A percentile compares a stretch with the other conserved stretches of the same genome.
phyloP scores from a whole-genome alignment of 92 coral and sea anemone genomes.

The Virgularia gustaviana region DNA sequence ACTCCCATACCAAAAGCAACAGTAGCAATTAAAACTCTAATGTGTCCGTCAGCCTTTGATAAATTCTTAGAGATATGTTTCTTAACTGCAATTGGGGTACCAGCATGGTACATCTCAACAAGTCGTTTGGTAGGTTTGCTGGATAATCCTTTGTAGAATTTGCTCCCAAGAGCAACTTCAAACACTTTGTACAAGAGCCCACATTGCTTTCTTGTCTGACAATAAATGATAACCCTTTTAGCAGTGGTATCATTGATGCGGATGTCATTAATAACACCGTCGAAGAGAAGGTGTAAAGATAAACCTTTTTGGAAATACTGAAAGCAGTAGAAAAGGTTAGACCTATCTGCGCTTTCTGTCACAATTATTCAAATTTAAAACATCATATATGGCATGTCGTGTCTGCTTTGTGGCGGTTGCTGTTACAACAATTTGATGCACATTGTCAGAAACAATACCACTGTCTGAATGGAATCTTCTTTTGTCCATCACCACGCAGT shows the following conservation, averaged over 20 bases:
- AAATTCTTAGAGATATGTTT: conserved; percentile 23
- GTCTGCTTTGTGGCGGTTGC: conserved; percentile 21
- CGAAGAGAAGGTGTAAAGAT: background rate
- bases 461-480: conserved; percentile 24
- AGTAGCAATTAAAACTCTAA: conserved; percentile 17
- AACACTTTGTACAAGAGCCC: conserved; percentile 17
- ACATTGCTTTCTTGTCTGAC: conserved; percentile 21
- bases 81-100: conserved; percentile 7
- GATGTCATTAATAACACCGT: background rate
- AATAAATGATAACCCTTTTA: conserved; percentile 11
- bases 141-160: conserved; percentile 18
- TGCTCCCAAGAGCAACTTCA: conserved; percentile 26
- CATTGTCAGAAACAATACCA: conserved; percentile 22
- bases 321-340: conserved; percentile 23
- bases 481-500: conserved; percentile 1
- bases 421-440: conserved; percentile 9
- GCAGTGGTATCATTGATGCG: background rate
- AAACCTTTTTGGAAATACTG: conserved; percentile 17
- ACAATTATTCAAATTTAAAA: conserved; percentile 5
- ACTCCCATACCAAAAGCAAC: conserved; percentile 19
- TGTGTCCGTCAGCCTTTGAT: conserved; percentile 20
- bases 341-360: conserved; percentile 1
- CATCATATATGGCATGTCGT: conserved; percentile 6
- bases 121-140: conserved; percentile 7
- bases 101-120: conserved; percentile 25